These are phyloP conservation scores for Cactoblastis cactorum DNA, from an alignment of 2,888 invertebrate species.

Conservation along the genomic window DNA sequence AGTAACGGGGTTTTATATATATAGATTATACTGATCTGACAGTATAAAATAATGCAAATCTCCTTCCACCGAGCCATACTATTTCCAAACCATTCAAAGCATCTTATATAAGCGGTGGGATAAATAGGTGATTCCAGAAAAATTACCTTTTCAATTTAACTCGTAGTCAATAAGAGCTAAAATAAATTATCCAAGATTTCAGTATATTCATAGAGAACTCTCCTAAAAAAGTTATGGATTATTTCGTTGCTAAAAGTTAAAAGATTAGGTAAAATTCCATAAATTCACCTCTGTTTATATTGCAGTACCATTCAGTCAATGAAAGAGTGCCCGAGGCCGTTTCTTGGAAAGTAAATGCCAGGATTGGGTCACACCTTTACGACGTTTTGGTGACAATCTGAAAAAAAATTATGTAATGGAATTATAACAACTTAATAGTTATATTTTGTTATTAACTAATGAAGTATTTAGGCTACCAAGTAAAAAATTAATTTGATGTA, in stretches of 20 bases:
- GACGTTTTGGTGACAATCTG: conserved; percentile 67
- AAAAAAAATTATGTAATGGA: no score
- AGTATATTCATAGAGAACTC: no score
- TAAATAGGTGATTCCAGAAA: conserved; percentile 1
- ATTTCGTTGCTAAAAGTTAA: no score
- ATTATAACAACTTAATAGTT: no score
- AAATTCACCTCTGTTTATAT: neutral
- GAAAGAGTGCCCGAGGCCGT: conserved; percentile 65
- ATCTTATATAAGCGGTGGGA: conserved; percentile 36
- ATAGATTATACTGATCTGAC: no score
- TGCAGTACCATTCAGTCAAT: conserved; percentile 33
- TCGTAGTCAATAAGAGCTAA: neutral
- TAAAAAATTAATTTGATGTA: no score
- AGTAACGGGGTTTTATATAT: no score
- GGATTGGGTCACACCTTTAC: conserved; percentile 61
- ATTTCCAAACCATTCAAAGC: conserved; percentile 1
- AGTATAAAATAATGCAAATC: neutral
- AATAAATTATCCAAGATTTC: neutral
- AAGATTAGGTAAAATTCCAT: neutral
- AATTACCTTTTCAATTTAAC: neutral
- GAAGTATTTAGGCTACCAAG: no score
- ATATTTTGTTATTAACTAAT: no score
- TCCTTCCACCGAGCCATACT: conserved; percentile 4
- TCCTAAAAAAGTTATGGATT: no score
- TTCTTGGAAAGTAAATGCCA: conserved; percentile 71